These are phyloP conservation scores for Lagocephalus sceleratus DNA, from an alignment of 2,797 vertebrate species.

Conservation along the genomic window DNA sequence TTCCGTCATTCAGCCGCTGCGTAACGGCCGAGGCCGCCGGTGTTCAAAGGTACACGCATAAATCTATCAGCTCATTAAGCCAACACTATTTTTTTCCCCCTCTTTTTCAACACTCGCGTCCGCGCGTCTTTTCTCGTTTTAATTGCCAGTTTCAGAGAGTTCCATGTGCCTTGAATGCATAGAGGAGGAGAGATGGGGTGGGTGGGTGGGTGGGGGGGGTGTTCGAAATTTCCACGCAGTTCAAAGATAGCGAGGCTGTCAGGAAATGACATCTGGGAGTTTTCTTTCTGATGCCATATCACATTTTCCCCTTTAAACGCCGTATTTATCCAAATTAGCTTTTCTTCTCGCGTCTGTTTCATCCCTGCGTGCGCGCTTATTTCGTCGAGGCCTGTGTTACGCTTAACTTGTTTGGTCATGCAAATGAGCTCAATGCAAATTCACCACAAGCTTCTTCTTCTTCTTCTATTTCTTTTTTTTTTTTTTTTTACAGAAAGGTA, in stretches of 20 bases:
- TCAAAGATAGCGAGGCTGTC: conserved; percentile 84
- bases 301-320: conserved; percentile 40
- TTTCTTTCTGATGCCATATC: conserved; percentile 44
- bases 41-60: conserved; percentile 37
- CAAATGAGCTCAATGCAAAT: conserved; percentile 68
- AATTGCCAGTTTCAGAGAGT: conserved; percentile 82
- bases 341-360: conserved; percentile 30
- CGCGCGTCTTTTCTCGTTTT: conserved; percentile 53
- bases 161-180: conserved; percentile 95
- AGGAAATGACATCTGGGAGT: conserved; percentile 44
- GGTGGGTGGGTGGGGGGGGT: conserved; percentile 37
- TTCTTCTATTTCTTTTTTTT: too few relatives aligned
- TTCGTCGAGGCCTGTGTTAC: conserved; percentile 58
- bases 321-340: conserved; percentile 56
- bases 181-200: conserved; percentile 28
- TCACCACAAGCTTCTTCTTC: conserved; percentile 50
- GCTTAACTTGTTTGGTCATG: conserved; percentile 64
- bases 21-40: conserved; percentile 17
- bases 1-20: conserved; percentile 1
- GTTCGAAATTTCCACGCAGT: conserved; percentile 87
- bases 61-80: conserved; percentile 15
- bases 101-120: conserved; percentile 23
- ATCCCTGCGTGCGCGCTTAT: conserved; percentile 37
- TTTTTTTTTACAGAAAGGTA: conserved; percentile 38
- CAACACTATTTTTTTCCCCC: background rate